Base-by-base conservation (phyloP, 2,797 vertebrate genomes). In the Tenualosa ilisha region DNA sequence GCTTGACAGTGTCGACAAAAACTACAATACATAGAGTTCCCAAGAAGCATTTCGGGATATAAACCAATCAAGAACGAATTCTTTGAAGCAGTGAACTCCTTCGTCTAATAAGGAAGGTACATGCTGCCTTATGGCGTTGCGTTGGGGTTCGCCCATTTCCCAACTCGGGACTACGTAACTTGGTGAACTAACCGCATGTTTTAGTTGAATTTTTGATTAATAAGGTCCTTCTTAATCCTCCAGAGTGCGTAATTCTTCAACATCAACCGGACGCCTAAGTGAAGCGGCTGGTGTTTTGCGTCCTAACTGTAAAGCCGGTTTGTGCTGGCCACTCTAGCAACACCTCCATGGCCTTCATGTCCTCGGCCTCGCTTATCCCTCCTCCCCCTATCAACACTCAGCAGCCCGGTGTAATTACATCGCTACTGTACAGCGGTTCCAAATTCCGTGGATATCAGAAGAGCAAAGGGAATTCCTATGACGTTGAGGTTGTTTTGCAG, bases 401-500 rank as follows among this genome's bases (percentile, higher is more conserved):
- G 89, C 98, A 99, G 93, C 98, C 98, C 51, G 98, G 98, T 81
- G 96, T 98, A 88, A 94, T 96, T 88, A 97, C 97, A 37, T 97
- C 97, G 86, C 95, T 98, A 88, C 96, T 99, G 56, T 98, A 98
- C 94, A 99, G 98, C 93, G 98, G 98, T 86, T 97, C 98, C 46
- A 97, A 97, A 95, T 99, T 98, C 94, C 97, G 97, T 86, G 98
- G 98, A 17, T 96, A 97, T 91, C 98, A 99, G 94, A 98, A 97
- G 93, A 98, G 98, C 95, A 99, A 99, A 93, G 98, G 98, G 87
- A 99, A 98, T 94, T 97, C 98, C 0, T 99, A 99, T 92, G 97
- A 98, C 92, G 98, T 99, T 59, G 97, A 99, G 92, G 98, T 99
- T 87, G 97, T 98, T 85, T 92, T 99, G 90, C 98, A 99, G 97